Evolutionary conservation across 2,888 invertebrate genomes (phyloP).

Genomic region (Epirrhoe tristata): DNA sequence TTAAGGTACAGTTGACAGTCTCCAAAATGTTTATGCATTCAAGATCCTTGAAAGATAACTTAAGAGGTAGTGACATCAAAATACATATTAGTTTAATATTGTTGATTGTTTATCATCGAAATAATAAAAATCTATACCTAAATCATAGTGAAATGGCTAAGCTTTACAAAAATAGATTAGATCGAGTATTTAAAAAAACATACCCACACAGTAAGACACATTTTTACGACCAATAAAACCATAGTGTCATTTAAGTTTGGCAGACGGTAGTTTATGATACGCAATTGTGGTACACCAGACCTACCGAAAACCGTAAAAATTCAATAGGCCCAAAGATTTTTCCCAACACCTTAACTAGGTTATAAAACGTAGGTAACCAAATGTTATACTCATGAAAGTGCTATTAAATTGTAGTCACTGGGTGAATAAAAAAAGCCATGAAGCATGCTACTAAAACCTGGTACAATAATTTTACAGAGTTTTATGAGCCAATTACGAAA

Average conservation of each 20-base stretch:
- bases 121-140: too few species aligned
- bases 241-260: conserved; percentile 30
- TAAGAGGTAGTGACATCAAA: too few species aligned
- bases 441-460: conserved; percentile 55
- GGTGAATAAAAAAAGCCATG: conserved; percentile 58
- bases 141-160: not conserved
- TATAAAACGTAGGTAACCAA: conserved; percentile 48
- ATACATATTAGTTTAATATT: too few species aligned
- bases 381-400: conserved; percentile 45
- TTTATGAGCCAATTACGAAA: conserved; percentile 67
- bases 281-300: conserved; percentile 25
- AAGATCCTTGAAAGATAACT: too few species aligned
- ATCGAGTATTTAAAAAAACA: not conserved
- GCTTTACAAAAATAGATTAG: not conserved
- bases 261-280: conserved; percentile 38
- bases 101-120: too few species aligned
- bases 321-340: conserved; percentile 24
- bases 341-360: conserved; percentile 37
- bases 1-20: too few species aligned
- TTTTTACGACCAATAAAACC: conserved; percentile 41
- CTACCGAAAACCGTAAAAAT: conserved; percentile 36
- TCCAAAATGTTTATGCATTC: too few species aligned
- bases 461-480: conserved; percentile 61
- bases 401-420: conserved; percentile 50
- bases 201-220: not conserved